Conservation (phyloP, 2,113 vertebrate species). For the Cebus imitator region DNA sequence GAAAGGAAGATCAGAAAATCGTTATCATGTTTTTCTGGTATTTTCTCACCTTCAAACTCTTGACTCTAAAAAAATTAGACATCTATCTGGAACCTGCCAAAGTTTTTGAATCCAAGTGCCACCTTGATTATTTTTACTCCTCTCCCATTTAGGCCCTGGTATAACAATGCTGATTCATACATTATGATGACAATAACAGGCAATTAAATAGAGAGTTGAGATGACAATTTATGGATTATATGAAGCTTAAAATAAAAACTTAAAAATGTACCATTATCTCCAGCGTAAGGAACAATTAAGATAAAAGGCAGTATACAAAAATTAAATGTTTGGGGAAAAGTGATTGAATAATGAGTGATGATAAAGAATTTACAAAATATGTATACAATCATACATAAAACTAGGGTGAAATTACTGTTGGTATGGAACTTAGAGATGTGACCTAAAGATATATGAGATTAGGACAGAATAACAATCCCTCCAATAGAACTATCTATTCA, state of each 20-base stretch:
- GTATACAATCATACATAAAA: not conserved
- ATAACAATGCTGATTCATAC: not conserved
- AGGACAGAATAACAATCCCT: not conserved
- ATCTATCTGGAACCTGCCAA: not conserved
- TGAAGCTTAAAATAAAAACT: not conserved
- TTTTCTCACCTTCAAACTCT: not conserved
- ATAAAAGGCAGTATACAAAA: constrained; percentile 3
- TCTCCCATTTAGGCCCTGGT: not conserved
- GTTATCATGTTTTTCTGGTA: not conserved
- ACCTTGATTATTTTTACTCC: not conserved
- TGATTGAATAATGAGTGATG: not conserved
- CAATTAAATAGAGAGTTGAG: not conserved
- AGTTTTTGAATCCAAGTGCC: not conserved
- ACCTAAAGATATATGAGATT: not conserved
- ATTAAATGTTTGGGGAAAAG: not conserved
- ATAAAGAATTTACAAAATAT: not conserved
- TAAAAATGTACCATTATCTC: not conserved
- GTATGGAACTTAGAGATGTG: not conserved
- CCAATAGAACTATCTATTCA: not conserved
- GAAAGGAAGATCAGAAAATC: not conserved
- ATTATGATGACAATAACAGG: not conserved
- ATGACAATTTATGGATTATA: not conserved
- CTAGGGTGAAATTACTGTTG: not conserved
- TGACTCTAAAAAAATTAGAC: not conserved
- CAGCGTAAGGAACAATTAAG: not conserved